These are phyloP conservation scores for Drosophila nikananu DNA, from an alignment of 1,140 invertebrate species.

Conservation along the genomic window DNA sequence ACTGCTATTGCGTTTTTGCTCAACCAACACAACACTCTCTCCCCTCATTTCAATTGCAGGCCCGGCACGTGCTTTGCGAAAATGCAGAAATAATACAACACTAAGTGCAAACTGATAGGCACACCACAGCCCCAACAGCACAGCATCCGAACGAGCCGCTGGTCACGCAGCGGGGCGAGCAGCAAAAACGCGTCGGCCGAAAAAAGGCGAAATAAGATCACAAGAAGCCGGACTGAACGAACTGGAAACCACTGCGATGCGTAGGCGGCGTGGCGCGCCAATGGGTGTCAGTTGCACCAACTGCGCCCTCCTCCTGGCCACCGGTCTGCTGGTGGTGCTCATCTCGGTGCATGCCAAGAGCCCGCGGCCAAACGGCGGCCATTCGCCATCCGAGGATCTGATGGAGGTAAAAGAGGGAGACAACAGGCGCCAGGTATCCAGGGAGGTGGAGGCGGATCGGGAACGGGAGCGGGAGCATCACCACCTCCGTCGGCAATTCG, in stretches of 20 bases:
- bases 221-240: neutral
- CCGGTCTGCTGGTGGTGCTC: slow-evolving; percentile 69
- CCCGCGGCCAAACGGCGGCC: slow-evolving; percentile 59
- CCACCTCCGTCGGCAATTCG: slow-evolving; percentile 44
- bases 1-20: slow-evolving; percentile 22
- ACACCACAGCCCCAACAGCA: neutral
- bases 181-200: neutral
- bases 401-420: slow-evolving; percentile 21
- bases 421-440: slow-evolving; percentile 1
- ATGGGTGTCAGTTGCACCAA: slow-evolving; percentile 61
- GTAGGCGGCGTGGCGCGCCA: slow-evolving; percentile 42
- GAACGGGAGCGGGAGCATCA: slow-evolving; percentile 5
- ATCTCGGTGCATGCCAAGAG: slow-evolving; percentile 78
- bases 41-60: slow-evolving; percentile 42
- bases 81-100: slow-evolving; percentile 49
- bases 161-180: slow-evolving; percentile 12
- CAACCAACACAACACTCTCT: neutral
- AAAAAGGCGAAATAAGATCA: slow-evolving; percentile 8
- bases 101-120: slow-evolving; percentile 48
- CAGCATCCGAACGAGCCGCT: slow-evolving; percentile 15
- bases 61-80: slow-evolving; percentile 65
- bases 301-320: slow-evolving; percentile 68
- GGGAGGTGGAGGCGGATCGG: slow-evolving; percentile 12
- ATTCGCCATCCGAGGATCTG: slow-evolving; percentile 29
- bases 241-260: slow-evolving; percentile 30